phyloP scores from a whole-genome alignment of 2,113 vertebrate species.

The Thryonomys swinderianus region DNA sequence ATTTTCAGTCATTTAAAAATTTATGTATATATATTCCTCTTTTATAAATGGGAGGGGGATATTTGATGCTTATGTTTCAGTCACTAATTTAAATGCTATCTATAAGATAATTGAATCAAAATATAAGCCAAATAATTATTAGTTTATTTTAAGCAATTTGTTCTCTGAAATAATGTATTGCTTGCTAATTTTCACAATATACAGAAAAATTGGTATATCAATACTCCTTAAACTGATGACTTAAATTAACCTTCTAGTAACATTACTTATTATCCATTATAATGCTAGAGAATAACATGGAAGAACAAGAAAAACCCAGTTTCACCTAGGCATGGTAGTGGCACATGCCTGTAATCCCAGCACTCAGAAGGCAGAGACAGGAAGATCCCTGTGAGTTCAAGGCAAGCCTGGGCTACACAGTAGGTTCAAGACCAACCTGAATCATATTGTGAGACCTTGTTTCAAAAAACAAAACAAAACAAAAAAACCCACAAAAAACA shows the following conservation, averaged over 20 bases:
- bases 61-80: background rate
- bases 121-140: background rate
- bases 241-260: background rate
- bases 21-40: background rate
- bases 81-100: background rate
- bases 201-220: background rate
- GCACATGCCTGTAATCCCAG: background rate
- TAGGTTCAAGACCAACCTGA: background rate
- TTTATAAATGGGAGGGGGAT: background rate
- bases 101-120: slow-evolving; percentile 30
- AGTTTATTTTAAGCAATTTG: background rate
- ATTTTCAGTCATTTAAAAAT: too few species aligned
- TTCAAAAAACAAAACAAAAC: background rate
- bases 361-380: background rate
- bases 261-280: background rate
- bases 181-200: slow-evolving; percentile 15
- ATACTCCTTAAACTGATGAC: background rate
- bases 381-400: background rate
- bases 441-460: background rate
- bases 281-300: background rate
- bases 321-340: background rate
- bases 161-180: background rate
- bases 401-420: background rate
- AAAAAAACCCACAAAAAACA: too few species aligned
- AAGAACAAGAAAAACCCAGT: background rate